Conservation (phyloP, 2,888 invertebrate genomes). For the Iselma pallidipennis region DNA sequence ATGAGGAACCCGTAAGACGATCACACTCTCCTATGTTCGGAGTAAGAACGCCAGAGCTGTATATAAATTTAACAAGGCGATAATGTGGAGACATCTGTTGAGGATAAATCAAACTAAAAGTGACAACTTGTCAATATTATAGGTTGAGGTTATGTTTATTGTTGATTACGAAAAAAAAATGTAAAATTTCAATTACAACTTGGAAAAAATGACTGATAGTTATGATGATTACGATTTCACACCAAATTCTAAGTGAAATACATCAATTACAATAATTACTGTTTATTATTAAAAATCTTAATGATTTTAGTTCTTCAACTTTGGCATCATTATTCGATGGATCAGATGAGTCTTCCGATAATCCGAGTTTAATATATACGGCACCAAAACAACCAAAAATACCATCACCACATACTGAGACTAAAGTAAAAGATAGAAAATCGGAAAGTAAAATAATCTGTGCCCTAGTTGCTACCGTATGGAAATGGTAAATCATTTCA, state of each 20-base stretch:
- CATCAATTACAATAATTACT: background rate
- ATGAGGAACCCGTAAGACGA: too few species aligned
- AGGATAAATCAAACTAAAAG: background rate
- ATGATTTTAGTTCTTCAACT: conserved; percentile 41
- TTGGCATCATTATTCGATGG: conserved; percentile 41
- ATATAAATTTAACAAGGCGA: too few species aligned
- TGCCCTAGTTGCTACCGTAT: conserved; percentile 41
- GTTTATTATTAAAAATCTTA: conserved; percentile 10
- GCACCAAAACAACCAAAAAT: conserved; percentile 46
- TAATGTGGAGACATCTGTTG: too few species aligned
- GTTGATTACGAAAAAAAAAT: background rate
- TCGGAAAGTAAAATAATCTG: conserved; percentile 36
- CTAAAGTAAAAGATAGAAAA: conserved; percentile 19
- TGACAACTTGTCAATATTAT: background rate
- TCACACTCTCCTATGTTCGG: too few species aligned
- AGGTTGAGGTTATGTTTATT: background rate
- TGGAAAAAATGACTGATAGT: conserved; percentile 34
- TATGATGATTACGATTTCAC: conserved; percentile 45
- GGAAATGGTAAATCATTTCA: conserved; percentile 41
- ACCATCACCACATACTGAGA: conserved; percentile 14
- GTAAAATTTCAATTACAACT: background rate
- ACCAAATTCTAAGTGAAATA: conserved; percentile 36
- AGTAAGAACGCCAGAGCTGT: too few species aligned
- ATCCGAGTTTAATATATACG: conserved; percentile 39
- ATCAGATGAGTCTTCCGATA: conserved; percentile 12